phyloP scores from a whole-genome alignment of 2,113 vertebrate species.

The Pantherophis guttatus region DNA sequence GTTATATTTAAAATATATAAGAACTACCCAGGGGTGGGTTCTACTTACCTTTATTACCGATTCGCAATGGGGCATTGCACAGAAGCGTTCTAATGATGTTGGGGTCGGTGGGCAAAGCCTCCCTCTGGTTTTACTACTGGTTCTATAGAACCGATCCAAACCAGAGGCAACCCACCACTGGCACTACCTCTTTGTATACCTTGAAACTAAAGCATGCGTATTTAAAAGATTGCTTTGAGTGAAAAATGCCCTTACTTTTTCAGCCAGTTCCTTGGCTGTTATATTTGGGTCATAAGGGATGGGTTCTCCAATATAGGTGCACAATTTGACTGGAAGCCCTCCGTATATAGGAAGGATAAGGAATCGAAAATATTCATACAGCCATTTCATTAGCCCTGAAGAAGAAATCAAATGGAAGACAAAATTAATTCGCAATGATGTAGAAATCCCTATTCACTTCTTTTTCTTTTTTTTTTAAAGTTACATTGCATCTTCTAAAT shows the following conservation, averaged over 20 bases:
- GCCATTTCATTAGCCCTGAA: background rate
- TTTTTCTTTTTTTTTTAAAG: too few relatives aligned
- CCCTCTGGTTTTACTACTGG: too few relatives aligned
- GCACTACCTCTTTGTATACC: too few relatives aligned
- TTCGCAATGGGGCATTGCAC: too few relatives aligned
- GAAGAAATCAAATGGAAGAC: background rate
- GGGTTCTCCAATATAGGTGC: slow-evolving; percentile 5
- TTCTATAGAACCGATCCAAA: too few relatives aligned
- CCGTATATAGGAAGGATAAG: background rate
- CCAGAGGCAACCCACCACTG: too few relatives aligned
- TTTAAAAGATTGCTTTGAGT: background rate
- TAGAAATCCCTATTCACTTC: background rate
- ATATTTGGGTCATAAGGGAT: slow-evolving; percentile 5
- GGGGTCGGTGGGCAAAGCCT: too few relatives aligned
- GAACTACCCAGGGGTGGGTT: too few relatives aligned
- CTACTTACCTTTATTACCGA: too few relatives aligned
- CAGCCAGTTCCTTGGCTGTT: background rate
- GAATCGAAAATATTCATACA: background rate
- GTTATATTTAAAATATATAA: background rate
- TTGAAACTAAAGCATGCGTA: background rate
- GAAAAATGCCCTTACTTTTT: background rate
- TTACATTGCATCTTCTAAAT: background rate
- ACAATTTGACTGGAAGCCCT: background rate
- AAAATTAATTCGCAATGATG: background rate
- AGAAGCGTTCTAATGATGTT: too few relatives aligned